Base-by-base conservation (phyloP, 2,113 vertebrate genomes). In the Riparia riparia region DNA sequence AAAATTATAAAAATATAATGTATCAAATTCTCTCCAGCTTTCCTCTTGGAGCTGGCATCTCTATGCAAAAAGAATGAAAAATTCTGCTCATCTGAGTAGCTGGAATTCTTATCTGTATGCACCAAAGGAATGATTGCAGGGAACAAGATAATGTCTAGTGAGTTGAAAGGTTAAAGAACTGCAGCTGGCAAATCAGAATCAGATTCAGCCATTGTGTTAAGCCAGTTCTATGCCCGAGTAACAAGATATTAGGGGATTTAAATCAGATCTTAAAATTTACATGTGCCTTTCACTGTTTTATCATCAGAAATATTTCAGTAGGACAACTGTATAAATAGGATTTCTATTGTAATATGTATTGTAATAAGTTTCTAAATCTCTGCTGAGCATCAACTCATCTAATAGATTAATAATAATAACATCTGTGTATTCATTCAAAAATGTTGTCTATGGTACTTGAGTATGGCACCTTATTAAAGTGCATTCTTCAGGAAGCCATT, bases 131-230 rank as follows among this genome's bases (percentile, higher is more conserved):
- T 65, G 82, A 69, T 53, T 93, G 54, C 58, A 29, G 15, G 39
- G 63, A 91, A 60, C 25, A 79, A 72, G 66, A 90, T 53, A 84
- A 82, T 76, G 70, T 64, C 57, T 58, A 12, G 41, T 49, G 73
- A 89, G 70, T 71, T 73, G 53, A 82, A 87, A 89, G 84, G 84
- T 79, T 93, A 74, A 89, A 50, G 61, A 85, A 44, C 65, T 82
- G 58, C 81, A 86, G 65, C 63, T 88, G 78, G 37, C 49, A 93
- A 92, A 65, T 39, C 78, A 87, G 41, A 84, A 37, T 65, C 87
- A 56, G 53, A 78, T 57, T 76, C 53, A 77, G 57, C 21, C 20
- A 28, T 78, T 65, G n/a, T 70, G 41, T 54, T 66, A 57, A 82
- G 11, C 12, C 65, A 65, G 39, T 71, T 82, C 76, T 45, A 21